Conservation (phyloP, 2,888 invertebrate genomes). For the Tetragonisca angustula region DNA sequence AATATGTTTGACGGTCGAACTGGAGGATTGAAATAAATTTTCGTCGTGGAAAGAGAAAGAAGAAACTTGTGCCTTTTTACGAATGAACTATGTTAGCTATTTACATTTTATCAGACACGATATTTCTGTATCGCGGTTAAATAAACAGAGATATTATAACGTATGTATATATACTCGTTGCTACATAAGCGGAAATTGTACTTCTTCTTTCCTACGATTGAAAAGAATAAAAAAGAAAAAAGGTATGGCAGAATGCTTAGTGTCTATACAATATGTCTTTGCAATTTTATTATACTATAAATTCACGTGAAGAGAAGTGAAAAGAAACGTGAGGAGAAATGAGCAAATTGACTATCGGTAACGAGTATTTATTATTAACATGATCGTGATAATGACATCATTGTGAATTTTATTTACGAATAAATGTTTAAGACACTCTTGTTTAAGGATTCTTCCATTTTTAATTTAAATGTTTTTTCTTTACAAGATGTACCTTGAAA, state of each 20-base stretch:
- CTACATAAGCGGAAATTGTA: slow-evolving; percentile 46
- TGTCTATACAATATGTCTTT: slow-evolving; percentile 48
- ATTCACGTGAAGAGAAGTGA: slow-evolving; percentile 31
- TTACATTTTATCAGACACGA: slow-evolving; percentile 57
- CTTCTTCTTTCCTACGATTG: slow-evolving; percentile 45
- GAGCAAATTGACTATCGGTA: slow-evolving; percentile 37
- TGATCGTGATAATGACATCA: slow-evolving; percentile 46
- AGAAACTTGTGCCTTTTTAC: slow-evolving; percentile 75
- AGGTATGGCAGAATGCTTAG: slow-evolving; percentile 39
- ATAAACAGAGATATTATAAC: slow-evolving; percentile 11
- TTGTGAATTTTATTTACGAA: slow-evolving; percentile 65
- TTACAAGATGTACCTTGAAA: background rate
- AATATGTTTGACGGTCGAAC: slow-evolving; percentile 15
- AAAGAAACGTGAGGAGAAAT: slow-evolving; percentile 9
- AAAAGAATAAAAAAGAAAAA: background rate
- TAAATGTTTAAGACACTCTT: slow-evolving; percentile 58
- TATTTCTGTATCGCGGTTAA: slow-evolving; percentile 45
- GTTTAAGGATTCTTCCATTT: slow-evolving; percentile 6
- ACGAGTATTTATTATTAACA: slow-evolving; percentile 49
- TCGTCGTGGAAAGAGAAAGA: slow-evolving; percentile 34
- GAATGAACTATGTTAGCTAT: slow-evolving; percentile 63
- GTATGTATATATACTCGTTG: slow-evolving; percentile 20
- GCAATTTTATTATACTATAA: slow-evolving; percentile 57
- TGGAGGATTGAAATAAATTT: slow-evolving; percentile 40
- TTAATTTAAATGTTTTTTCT: slow-evolving; percentile 1